A percentile compares a stretch with the other conserved stretches of the same genome.
Evolutionary conservation across 2,113 vertebrate genomes (phyloP).

Genomic region (Protobothrops mucrosquamatus): DNA sequence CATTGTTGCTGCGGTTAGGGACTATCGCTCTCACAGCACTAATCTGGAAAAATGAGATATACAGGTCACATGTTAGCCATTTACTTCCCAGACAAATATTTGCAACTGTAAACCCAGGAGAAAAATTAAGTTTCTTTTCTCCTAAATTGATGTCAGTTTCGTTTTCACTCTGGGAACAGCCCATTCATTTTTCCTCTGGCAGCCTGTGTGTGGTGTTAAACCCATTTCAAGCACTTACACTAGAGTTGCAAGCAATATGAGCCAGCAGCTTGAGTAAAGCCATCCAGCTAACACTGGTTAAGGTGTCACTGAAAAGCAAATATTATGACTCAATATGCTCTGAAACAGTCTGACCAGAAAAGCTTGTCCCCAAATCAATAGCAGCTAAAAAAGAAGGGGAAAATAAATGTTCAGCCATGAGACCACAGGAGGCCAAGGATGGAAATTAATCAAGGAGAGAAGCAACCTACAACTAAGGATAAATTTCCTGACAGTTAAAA

Average conservation of each 20-base stretch:
- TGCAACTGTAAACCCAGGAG: neutral
- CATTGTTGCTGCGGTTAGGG: conserved; percentile 96
- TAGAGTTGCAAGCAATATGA: neutral
- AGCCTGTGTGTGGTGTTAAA: neutral
- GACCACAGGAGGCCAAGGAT: neutral
- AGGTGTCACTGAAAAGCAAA: neutral
- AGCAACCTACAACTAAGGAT: neutral
- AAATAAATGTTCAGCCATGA: neutral
- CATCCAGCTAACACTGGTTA: neutral
- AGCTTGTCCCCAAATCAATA: neutral
- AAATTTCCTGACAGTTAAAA: neutral
- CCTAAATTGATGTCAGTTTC: conserved; percentile 8
- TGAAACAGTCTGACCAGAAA: neutral
- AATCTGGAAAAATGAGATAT: conserved; percentile 72
- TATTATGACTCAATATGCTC: neutral
- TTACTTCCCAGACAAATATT: neutral
- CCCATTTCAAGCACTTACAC: neutral
- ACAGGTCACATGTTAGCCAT: neutral
- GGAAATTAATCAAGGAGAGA: neutral
- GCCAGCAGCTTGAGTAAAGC: neutral
- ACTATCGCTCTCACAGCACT: conserved; percentile 88
- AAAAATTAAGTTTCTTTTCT: conserved; percentile 17
- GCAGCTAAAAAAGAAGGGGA: neutral
- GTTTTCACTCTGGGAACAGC: conserved; percentile 5
- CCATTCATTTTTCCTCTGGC: conserved; percentile 16